phyloP scores from a whole-genome alignment of 2,797 vertebrate genomes.

The Schizopygopsis malacanthus region DNA sequence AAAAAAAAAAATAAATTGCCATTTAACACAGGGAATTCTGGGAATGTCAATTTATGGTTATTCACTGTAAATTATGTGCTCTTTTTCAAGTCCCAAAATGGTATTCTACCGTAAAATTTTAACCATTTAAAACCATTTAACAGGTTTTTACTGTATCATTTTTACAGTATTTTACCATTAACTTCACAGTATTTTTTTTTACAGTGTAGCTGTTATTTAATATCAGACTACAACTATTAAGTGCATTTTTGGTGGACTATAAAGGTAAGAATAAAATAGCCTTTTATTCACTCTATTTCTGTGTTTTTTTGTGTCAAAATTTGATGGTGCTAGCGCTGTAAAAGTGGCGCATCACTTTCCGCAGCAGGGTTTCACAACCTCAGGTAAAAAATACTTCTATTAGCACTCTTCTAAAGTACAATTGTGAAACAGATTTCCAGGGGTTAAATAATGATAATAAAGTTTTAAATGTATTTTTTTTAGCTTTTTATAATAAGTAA shows the following conservation, averaged over 20 bases:
- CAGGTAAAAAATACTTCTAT: background rate
- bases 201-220: background rate
- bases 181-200: background rate
- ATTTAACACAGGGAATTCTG: no score
- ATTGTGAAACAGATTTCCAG: background rate
- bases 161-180: background rate
- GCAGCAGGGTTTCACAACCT: background rate
- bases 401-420: background rate
- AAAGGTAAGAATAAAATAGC: background rate
- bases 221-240: background rate
- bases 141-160: background rate
- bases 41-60: background rate
- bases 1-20: no score
- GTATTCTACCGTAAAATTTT: no score
- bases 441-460: background rate
- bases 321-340: no score
- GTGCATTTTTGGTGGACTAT: background rate
- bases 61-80: background rate
- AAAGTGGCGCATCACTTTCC: no score
- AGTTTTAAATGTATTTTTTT: background rate
- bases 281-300: background rate
- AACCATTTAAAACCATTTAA: no score
- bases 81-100: background rate
- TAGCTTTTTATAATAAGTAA: background rate
- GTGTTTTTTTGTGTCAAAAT: background rate